Evolutionary conservation across 2,888 invertebrate species (phyloP), one percentile per base, ranked within the genome.

Genomic region (Drosophila mayaguana): DNA sequence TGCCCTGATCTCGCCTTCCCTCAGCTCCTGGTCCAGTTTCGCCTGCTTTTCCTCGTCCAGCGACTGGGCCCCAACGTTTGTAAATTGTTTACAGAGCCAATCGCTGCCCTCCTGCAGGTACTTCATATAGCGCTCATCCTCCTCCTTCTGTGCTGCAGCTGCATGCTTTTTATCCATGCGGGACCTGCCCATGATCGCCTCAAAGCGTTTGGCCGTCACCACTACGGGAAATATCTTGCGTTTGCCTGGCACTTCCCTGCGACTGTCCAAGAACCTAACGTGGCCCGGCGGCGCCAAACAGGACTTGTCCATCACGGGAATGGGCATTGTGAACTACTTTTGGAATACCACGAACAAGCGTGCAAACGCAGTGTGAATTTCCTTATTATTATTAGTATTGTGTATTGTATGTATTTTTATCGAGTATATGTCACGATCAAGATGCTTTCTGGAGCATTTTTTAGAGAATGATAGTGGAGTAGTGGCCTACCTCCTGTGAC

Each of bases 61-160:
- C 43, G 32, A 14, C 11, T 20, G 45, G 42, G 22, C 50, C 11
- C 50, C 43, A 1, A 72, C 3, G 7, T 78, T 78, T 1, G 70
- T 53, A n/a, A 86, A 86, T 0, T 12, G 34, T 1, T 57, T 75
- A 25, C 51, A 64, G 0, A 86, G 69, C n/a, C 55, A 56, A 12
- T 78, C 88, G 53, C 63, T 68, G 8, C 88, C 89, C 0, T 81
- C 78, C 34, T 78, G 75, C 0, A 86, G 67, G 22, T 86, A 86
- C 56, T 80, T 63, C 32, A 65, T 59, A 51, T 76, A 89, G 0
- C 73, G 70, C 0, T 42, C 67, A 7, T 84, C 85, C 60, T 89
- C 88, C 32, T 72, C 72, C 1, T 0, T 43, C 53, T 16, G 61
- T 48, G 42, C 82, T 34, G 64, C n/a, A 0, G 72, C 68, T 6